Base-by-base conservation (phyloP, 2,797 vertebrate genomes). In the Gouania willdenowi region DNA sequence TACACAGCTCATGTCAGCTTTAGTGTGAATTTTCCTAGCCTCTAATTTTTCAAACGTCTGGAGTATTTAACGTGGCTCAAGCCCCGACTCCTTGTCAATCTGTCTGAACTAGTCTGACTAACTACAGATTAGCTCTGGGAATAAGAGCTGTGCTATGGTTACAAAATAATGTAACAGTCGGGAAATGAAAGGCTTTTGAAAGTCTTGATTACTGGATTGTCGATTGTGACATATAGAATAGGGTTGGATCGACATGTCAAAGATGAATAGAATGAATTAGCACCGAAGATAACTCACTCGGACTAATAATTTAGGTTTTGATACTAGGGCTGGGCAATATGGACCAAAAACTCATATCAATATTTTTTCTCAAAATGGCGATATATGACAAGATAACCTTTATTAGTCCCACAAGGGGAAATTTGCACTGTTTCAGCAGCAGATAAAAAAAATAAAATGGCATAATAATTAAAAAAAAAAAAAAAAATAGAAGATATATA, bases 121-220 rank as follows among this genome's bases (percentile, higher is more conserved):
- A 60, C 24, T 41, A 42, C 57, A 71, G 66, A 82, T 72, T 48
- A 79, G 76, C 49, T 71, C 25, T 59, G 62, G 66, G 57, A 72
- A 30, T 15, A 34, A 26, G 47, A 59, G 35, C 33, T 22, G 21
- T 8, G 25, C 41, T 69, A 38, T 14, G 18, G 28, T 28, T 53
- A 53, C 25, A 15, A 26, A 54, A 44, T 15, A 28, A 55, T 8
- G 12, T 0, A 26, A 22, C 17, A 58, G 36, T 37, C 39, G 10
- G 3, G 8, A 23, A 15, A 28, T 20, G 24, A 45, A 19, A 34
- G 24, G 31, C 35, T 34, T 54, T 8, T 41, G 26, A 61, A 56
- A 47, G 17, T 23, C 19, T 44, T 33, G 53, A 75, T 74, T 63
- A 40, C 45, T 25, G 5, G 15, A n/a, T n/a, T 38, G 34, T 44